Evolutionary conservation across 2,113 vertebrate species (phyloP).

Genomic region (Menura novaehollandiae): DNA sequence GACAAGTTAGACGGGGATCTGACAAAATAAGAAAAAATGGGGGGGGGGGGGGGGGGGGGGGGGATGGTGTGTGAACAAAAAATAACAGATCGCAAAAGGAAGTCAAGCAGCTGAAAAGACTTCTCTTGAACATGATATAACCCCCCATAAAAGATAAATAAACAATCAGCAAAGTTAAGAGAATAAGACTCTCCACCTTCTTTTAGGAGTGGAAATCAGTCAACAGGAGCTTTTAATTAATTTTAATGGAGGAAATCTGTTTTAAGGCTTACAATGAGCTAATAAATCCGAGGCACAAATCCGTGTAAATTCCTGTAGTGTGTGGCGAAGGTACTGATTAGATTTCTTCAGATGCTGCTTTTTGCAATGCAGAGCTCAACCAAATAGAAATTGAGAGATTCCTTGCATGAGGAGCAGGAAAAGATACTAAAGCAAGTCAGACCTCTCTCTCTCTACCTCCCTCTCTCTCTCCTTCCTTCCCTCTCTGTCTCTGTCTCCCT

Average conservation of each 20-base stretch:
- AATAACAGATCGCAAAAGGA: neutral
- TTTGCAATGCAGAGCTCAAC: slow-evolving; percentile 27
- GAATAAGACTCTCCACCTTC: neutral
- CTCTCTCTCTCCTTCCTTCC: neutral
- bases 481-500: neutral
- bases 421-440: slow-evolving; percentile 30
- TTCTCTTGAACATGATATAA: neutral
- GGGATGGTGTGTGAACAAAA: neutral
- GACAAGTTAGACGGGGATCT: neutral
- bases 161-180: slow-evolving; percentile 44
- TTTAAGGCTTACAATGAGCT: slow-evolving; percentile 72
- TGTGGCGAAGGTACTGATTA: slow-evolving; percentile 65
- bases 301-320: slow-evolving; percentile 61
- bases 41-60: neutral
- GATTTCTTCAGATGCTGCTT: slow-evolving; percentile 57
- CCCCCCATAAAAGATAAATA: neutral
- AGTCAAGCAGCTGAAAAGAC: neutral
- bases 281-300: slow-evolving; percentile 74
- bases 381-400: slow-evolving; percentile 36
- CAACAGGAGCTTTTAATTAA: slow-evolving; percentile 74
- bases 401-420: neutral
- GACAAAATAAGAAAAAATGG: neutral
- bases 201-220: slow-evolving; percentile 47
- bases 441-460: neutral
- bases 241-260: slow-evolving; percentile 72